Evolutionary conservation across 2,797 vertebrate species (phyloP).

Genomic region (Anguilla marmorata): DNA sequence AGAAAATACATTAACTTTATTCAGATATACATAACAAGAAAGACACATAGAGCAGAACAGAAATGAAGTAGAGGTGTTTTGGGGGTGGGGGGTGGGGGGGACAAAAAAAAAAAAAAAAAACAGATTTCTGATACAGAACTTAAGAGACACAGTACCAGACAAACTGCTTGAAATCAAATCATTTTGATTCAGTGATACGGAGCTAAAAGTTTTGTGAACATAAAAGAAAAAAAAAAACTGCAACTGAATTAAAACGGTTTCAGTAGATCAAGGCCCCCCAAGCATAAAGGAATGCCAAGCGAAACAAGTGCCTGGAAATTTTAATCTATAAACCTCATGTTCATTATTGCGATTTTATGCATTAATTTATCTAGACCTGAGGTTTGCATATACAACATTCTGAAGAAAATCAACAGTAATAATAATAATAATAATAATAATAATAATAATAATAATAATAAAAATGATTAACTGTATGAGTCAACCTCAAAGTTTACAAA

Average conservation of each 20-base stretch:
- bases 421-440: constrained; percentile 43
- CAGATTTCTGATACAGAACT: constrained; percentile 84
- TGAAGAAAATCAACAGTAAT: constrained; percentile 57
- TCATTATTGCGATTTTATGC: constrained; percentile 75
- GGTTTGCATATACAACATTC: constrained; percentile 66
- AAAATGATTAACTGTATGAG: constrained; percentile 43
- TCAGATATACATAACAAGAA: constrained; percentile 78
- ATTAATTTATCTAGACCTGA: constrained; percentile 68
- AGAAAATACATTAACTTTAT: constrained; percentile 75
- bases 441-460: constrained; percentile 38
- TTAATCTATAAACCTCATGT: constrained; percentile 70
- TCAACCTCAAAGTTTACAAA: constrained; percentile 56
- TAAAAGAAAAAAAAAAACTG: constrained; percentile 51
- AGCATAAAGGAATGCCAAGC: constrained; percentile 74
- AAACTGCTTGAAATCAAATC: constrained; percentile 54
- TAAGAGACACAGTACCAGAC: constrained; percentile 65
- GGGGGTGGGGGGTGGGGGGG: constrained; percentile 16
- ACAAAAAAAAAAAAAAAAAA: constrained; percentile 59
- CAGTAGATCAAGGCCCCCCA: constrained; percentile 72
- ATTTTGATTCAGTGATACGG: constrained; percentile 63
- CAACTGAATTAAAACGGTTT: constrained; percentile 56
- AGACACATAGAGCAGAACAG: constrained; percentile 76
- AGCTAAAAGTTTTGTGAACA: constrained; percentile 49
- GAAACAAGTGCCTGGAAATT: constrained; percentile 65
- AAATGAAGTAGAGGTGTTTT: constrained; percentile 79